Evolutionary conservation across 2,797 vertebrate genomes (phyloP), one percentile per base, ranked within the genome.

Genomic region (Yasuhikotakia modesta): DNA sequence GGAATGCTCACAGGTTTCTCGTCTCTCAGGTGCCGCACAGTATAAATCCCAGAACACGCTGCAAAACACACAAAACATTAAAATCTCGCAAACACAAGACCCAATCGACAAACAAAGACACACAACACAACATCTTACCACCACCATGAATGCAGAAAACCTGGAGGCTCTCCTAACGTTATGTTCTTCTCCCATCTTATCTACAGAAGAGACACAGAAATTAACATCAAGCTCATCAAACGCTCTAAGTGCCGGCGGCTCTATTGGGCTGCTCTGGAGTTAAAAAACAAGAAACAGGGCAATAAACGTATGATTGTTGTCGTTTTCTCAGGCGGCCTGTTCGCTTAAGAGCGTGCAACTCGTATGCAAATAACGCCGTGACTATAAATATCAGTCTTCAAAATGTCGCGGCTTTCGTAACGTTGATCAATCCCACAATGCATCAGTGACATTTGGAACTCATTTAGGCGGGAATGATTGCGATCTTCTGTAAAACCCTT

Each of bases 171-270:
- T 79, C 83, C 96, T 90, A 96, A 90, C 0, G 95, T 96, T 87
- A 97, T 96, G 89, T 96, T 96, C 93, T 96, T 97, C 90, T 96
- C 96, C 96, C 96, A 97, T 91, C 95, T 95, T 90, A 97, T 96
- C 96, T 97, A 87, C 19, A 70, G 5, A 46, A 2, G 48, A 12
- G 16, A 19, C 1, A 52, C 21, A 24, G 2, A 11, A 45, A 73
- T 22, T 19, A n/a, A 14, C 45, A 48, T 55, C 7, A 55, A 11
- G 19, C 52, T 8, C 48, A 17, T 50, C 21, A 12, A 12, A 1
- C 5, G 55, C 32, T 30, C 8, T 16, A 43, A 55, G 35, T 39
- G 63, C 7, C 50, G 21, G 30, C 21, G 30, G 16, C 16, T 64
- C 60, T 24, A 64, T 32, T 53, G 70, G 45, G 17, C 35, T 45